Conservation (phyloP, 2,888 invertebrate species). For the Pemphredon lugubris region DNA sequence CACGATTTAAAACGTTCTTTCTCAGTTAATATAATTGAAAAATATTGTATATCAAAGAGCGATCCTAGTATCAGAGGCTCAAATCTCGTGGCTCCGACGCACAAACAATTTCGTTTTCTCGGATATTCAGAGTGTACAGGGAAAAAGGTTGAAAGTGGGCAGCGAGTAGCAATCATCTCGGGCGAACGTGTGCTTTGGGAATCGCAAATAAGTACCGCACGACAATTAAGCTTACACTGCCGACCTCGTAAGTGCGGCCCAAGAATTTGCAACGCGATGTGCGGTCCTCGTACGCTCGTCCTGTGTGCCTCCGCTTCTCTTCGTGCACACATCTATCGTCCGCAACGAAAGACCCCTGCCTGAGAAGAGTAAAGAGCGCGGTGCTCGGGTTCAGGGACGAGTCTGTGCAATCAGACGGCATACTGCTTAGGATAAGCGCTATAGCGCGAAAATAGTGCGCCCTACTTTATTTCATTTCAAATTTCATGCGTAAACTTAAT, state of each 20-base stretch:
- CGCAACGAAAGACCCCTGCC: constrained; percentile 22
- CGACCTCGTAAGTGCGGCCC: constrained; percentile 7
- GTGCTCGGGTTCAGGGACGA: constrained; percentile 49
- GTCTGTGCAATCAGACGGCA: constrained; percentile 45
- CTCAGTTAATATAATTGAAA: too few relatives aligned
- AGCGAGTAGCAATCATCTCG: not conserved
- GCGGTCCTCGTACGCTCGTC: constrained; percentile 47
- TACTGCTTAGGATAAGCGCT: constrained; percentile 40
- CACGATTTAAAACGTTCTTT: too few relatives aligned
- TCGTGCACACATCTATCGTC: constrained; percentile 46
- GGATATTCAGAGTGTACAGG: not conserved
- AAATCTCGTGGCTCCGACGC: too few relatives aligned
- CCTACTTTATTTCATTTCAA: too few relatives aligned
- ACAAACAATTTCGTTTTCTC: too few relatives aligned
- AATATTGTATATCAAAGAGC: too few relatives aligned
- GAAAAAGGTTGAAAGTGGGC: not conserved
- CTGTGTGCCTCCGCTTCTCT: constrained; percentile 36
- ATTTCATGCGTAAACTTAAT: too few relatives aligned
- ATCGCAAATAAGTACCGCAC: constrained; percentile 34
- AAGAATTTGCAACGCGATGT: constrained; percentile 61
- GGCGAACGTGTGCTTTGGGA: constrained; percentile 6
- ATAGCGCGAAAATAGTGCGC: too few relatives aligned
- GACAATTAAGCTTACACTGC: constrained; percentile 52
- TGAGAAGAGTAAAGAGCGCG: constrained; percentile 46
- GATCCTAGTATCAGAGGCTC: too few relatives aligned